Conservation (phyloP, 1,140 invertebrate species). For the Oncopodura yosiiana region DNA sequence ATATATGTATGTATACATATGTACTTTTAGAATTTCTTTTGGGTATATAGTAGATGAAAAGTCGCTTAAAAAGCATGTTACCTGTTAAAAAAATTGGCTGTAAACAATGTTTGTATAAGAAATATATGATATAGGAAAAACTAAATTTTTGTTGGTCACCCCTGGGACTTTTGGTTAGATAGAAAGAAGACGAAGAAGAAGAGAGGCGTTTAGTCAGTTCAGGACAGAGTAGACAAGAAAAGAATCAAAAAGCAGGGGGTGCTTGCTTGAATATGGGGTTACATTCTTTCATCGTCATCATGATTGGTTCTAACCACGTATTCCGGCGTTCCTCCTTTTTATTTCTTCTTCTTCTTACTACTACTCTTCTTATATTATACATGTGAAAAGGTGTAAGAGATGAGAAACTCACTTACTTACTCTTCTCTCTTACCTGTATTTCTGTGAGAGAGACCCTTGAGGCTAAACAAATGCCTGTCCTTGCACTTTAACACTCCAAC, state of each 20-base stretch:
- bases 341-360: constrained; percentile 6
- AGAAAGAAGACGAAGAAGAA: constrained; percentile 10
- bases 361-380: too few species aligned
- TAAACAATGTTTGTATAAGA: too few species aligned
- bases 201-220: constrained; percentile 17
- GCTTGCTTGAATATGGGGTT: constrained; percentile 6
- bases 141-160: too few species aligned
- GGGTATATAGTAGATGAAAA: too few species aligned
- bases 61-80: too few species aligned
- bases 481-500: constrained; percentile 24
- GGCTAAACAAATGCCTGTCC: constrained; percentile 19
- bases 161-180: too few species aligned
- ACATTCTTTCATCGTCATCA: constrained; percentile 13
- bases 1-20: too few species aligned
- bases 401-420: neutral
- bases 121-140: too few species aligned
- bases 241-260: constrained; percentile 25
- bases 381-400: too few species aligned
- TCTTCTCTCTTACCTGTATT: neutral
- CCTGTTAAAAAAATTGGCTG: too few species aligned
- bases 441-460: constrained; percentile 13
- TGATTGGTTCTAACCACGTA: constrained; percentile 28
- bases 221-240: constrained; percentile 10
- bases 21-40: too few species aligned
- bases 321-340: constrained; percentile 26